Evolutionary conservation across 2,888 invertebrate species (phyloP).

Genomic region (Stenichneumon culpator): DNA sequence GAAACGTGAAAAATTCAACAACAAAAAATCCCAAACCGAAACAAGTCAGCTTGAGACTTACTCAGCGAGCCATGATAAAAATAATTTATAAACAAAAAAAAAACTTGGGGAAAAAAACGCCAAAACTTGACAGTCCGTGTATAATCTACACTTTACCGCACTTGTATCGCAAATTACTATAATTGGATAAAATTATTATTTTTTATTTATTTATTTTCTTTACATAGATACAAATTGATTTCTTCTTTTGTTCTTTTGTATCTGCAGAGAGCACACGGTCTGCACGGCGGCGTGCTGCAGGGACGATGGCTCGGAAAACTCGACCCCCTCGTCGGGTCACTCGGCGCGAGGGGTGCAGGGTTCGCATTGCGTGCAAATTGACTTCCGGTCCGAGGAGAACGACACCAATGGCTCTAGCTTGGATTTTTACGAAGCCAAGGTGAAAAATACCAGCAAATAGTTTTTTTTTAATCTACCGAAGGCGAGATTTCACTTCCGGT

Average conservation of each 20-base stretch:
- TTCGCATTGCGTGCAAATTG: slow-evolving; percentile 78
- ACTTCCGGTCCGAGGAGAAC: slow-evolving; percentile 78
- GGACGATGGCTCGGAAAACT: slow-evolving; percentile 82
- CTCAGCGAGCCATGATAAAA: too few relatives aligned
- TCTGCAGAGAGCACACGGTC: slow-evolving; percentile 80
- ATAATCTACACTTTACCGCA: too few relatives aligned
- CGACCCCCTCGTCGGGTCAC: slow-evolving; percentile 81
- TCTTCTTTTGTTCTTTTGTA: background rate
- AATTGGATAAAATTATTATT: background rate
- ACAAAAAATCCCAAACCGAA: too few relatives aligned
- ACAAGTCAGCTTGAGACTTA: too few relatives aligned
- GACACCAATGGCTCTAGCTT: slow-evolving; percentile 81
- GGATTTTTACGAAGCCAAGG: slow-evolving; percentile 81
- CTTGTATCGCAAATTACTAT: too few relatives aligned
- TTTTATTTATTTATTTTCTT: background rate
- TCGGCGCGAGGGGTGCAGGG: slow-evolving; percentile 78
- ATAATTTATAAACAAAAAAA: too few relatives aligned
- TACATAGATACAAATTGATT: background rate
- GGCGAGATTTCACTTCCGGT: background rate
- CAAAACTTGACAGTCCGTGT: too few relatives aligned
- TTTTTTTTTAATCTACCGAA: background rate
- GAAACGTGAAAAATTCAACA: too few relatives aligned
- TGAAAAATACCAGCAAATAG: slow-evolving; percentile 2
- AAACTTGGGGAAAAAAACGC: too few relatives aligned
- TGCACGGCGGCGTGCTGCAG: slow-evolving; percentile 84